These are phyloP conservation scores for Tachysurus fulvidraco DNA, from an alignment of 2,113 vertebrate genomes.

Conservation along the genomic window DNA sequence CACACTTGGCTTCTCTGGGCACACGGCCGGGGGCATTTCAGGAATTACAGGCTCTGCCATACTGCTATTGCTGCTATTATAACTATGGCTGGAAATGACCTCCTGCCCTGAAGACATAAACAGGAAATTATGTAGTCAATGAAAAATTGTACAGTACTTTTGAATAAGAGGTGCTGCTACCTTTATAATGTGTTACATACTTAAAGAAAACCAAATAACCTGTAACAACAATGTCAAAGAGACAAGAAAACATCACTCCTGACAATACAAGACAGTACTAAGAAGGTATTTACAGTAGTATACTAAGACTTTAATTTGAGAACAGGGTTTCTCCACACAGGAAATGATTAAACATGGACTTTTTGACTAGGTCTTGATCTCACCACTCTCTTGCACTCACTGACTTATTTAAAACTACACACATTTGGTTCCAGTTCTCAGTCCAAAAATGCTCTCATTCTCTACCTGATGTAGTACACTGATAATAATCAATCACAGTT, in stretches of 20 bases:
- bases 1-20: constrained; percentile 74
- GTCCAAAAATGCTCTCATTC: constrained; percentile 27
- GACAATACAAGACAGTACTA: neutral
- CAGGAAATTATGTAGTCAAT: constrained; percentile 8
- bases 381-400: neutral
- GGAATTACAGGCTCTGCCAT: constrained; percentile 81
- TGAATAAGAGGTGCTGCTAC: neutral
- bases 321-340: constrained; percentile 20
- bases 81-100: constrained; percentile 69
- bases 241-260: neutral
- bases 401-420: constrained; percentile 18
- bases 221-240: neutral
- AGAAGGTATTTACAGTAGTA: neutral
- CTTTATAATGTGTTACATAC: neutral
- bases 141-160: neutral
- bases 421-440: constrained; percentile 11
- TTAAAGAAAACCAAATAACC: neutral
- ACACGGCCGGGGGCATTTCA: constrained; percentile 51
- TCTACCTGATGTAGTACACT: neutral
- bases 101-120: constrained; percentile 65
- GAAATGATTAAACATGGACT: neutral
- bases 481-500: neutral
- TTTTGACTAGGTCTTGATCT: neutral
- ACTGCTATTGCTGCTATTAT: constrained; percentile 69
- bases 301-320: neutral